A percentile compares a stretch with the other conserved stretches of the same genome.
Conservation (phyloP, 92 coral and sea anemone species). For the Hydrozoanthus gracilis region DNA sequence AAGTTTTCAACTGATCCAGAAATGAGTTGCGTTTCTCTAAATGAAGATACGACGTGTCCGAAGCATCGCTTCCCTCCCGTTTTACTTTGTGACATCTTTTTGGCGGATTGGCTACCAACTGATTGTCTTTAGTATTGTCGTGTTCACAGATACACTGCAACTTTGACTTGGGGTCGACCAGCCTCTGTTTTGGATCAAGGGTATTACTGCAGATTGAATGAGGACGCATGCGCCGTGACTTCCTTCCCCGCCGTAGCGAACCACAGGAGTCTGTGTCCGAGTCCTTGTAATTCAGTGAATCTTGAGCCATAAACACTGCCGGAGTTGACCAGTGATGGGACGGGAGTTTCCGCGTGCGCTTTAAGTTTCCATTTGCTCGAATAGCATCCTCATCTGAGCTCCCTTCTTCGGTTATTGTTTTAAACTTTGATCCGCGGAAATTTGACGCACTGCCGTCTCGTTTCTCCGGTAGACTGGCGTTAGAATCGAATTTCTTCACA, state of each 20-base stretch:
- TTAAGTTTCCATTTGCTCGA: conserved; percentile 54
- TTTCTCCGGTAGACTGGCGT: conserved; percentile 73
- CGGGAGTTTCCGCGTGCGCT: conserved; percentile 71
- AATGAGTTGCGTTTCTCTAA: conserved; percentile 72
- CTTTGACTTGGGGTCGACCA: conserved; percentile 71
- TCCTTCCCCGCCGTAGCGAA: conserved; percentile 63
- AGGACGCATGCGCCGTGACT: conserved; percentile 74
- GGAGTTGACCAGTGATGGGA: conserved; percentile 97
- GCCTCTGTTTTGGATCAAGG: conserved; percentile 50
- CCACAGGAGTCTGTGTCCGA: conserved; percentile 77
- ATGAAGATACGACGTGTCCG: conserved; percentile 76
- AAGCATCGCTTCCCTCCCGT: conserved; percentile 28
- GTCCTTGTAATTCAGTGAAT: conserved; percentile 68
- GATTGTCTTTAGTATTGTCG: conserved; percentile 51
- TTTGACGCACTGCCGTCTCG: conserved; percentile 45
- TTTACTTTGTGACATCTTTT: conserved; percentile 14
- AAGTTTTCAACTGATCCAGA: conserved; percentile 65
- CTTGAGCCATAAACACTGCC: conserved; percentile 80
- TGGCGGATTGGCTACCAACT: background rate
- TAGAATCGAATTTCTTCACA: conserved; percentile 77
- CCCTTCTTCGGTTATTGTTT: conserved; percentile 64
- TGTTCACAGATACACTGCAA: conserved; percentile 83
- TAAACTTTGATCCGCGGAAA: conserved; percentile 68
- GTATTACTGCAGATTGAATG: conserved; percentile 73
- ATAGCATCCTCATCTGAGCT: conserved; percentile 61